Evolutionary conservation across 2,797 vertebrate genomes (phyloP).

Genomic region (Antrozous pallidus): DNA sequence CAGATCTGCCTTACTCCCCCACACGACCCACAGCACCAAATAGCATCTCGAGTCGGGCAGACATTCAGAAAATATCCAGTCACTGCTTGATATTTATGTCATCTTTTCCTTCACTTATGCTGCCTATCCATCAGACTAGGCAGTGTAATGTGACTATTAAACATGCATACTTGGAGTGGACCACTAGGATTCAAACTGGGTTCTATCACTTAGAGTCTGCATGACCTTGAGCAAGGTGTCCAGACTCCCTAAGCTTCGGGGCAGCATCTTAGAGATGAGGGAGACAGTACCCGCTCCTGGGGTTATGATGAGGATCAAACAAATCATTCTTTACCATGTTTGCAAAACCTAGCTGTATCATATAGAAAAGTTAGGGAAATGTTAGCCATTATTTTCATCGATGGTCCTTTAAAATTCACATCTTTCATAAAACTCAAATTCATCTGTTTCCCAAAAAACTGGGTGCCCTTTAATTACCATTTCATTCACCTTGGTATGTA

Average conservation of each 20-base stretch:
- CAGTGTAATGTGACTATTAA: neutral
- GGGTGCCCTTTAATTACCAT: neutral
- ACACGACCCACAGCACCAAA: too few relatives aligned
- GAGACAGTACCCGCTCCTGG: neutral
- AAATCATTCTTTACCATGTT: neutral
- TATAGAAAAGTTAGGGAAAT: neutral
- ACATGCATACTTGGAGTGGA: neutral
- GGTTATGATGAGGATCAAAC: neutral
- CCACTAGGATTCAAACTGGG: neutral
- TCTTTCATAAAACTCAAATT: neutral
- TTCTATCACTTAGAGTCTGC: neutral
- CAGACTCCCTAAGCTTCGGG: neutral
- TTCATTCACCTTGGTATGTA: neutral
- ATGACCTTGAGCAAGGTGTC: neutral
- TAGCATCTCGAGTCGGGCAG: neutral
- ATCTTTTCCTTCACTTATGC: neutral
- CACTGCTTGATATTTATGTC: neutral
- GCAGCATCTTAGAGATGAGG: neutral
- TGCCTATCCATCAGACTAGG: neutral
- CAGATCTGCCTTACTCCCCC: neutral
- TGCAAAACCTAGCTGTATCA: neutral
- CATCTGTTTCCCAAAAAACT: neutral
- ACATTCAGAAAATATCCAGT: neutral
- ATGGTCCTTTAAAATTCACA: neutral
- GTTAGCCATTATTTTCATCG: neutral